These are phyloP conservation scores for Macrostomum lignano DNA, from an alignment of 1,140 invertebrate genomes.

Conservation along the genomic window DNA sequence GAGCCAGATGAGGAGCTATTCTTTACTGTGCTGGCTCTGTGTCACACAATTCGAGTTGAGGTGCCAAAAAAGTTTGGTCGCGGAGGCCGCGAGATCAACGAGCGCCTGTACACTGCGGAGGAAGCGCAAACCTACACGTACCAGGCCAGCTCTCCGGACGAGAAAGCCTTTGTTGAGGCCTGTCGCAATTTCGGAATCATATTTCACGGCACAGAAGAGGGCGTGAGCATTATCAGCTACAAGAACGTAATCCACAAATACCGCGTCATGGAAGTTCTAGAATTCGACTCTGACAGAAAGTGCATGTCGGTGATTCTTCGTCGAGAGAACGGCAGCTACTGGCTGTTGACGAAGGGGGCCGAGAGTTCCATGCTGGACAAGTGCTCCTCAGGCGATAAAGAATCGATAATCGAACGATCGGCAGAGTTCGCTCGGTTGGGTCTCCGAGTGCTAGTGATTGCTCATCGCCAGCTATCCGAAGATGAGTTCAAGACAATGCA, in stretches of 20 bases:
- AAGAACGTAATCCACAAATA: too few relatives aligned
- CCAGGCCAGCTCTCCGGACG: conserved; percentile 51
- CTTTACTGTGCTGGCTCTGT: conserved; percentile 1
- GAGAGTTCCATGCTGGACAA: conserved; percentile 41
- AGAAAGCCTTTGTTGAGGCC: conserved; percentile 52
- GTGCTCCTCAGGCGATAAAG: too few relatives aligned
- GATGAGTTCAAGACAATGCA: conserved; percentile 19
- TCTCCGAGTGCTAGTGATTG: conserved; percentile 34
- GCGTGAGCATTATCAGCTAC: too few relatives aligned
- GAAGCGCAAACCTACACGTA: too few relatives aligned
- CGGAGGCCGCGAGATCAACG: too few relatives aligned
- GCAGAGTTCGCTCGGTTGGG: conserved; percentile 15
- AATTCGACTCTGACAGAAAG: conserved; percentile 71
- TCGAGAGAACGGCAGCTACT: too few relatives aligned
- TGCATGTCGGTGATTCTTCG: conserved; percentile 72
- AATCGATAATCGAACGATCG: not conserved
- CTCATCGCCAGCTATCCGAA: conserved; percentile 19
- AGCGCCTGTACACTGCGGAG: too few relatives aligned
- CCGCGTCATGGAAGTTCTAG: conserved; percentile 59
- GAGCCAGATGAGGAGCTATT: not conserved
- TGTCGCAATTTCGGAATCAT: conserved; percentile 30
- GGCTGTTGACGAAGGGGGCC: conserved; percentile 40
- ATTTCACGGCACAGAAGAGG: conserved; percentile 3
- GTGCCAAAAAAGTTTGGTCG: too few relatives aligned
- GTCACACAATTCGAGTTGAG: conserved; percentile 3